These are phyloP conservation scores for Pinna nobilis DNA, from an alignment of 1,140 invertebrate genomes.

Conservation along the genomic window DNA sequence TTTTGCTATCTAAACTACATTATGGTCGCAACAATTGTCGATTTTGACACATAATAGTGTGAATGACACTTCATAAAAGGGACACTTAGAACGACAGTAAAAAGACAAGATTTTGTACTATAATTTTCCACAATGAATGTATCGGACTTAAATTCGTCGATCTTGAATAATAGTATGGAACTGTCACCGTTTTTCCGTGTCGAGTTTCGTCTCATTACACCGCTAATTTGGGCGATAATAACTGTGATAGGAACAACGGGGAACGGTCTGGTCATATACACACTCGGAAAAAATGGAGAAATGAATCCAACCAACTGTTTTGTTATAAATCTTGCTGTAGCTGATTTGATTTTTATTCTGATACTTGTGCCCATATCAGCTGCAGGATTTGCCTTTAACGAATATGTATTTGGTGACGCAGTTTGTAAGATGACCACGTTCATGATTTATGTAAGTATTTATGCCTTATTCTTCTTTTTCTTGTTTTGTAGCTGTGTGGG, in stretches of 20 bases:
- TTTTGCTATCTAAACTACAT: too few species aligned
- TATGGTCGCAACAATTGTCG: too few species aligned
- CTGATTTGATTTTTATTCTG: constrained; percentile 93
- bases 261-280: constrained; percentile 95
- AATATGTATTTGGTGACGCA: constrained; percentile 90
- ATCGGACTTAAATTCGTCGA: too few species aligned
- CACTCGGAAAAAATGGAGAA: constrained; percentile 87
- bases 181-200: background rate
- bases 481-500: too few species aligned
- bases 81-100: too few species aligned
- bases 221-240: constrained; percentile 78
- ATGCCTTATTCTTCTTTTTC: constrained; percentile 87
- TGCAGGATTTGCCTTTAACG: constrained; percentile 68
- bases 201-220: constrained; percentile 24
- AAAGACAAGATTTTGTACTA: too few species aligned
- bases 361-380: constrained; percentile 88
- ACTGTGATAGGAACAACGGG: constrained; percentile 91
- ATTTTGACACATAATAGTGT: too few species aligned
- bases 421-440: constrained; percentile 93
- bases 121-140: too few species aligned
- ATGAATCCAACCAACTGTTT: constrained; percentile 96
- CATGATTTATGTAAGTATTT: constrained; percentile 84
- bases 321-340: constrained; percentile 88
- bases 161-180: too few species aligned
- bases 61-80: too few species aligned